phyloP scores from a whole-genome alignment of 2,888 invertebrate species.

The Cheilosia grossa region DNA sequence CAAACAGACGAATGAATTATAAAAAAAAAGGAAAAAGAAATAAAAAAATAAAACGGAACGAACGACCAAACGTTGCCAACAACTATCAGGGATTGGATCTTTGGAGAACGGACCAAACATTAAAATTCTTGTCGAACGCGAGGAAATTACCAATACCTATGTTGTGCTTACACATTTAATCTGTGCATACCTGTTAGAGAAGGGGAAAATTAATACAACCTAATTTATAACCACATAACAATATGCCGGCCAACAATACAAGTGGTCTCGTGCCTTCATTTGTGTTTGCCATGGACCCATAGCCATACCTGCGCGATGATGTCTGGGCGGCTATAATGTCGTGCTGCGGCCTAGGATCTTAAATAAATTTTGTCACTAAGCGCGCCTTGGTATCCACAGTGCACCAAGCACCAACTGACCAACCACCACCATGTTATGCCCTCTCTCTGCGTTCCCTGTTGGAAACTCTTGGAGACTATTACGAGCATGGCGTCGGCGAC shows the following conservation, averaged over 20 bases:
- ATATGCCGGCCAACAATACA: constrained; percentile 64
- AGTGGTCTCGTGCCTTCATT: constrained; percentile 67
- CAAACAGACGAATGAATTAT: constrained; percentile 68
- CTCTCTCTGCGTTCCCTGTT: constrained; percentile 22
- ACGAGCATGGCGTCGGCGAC: constrained; percentile 37
- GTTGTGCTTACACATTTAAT: constrained; percentile 66
- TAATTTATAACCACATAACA: constrained; percentile 68
- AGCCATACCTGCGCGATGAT: constrained; percentile 63
- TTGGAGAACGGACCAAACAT: constrained; percentile 58
- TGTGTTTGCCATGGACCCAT: constrained; percentile 44
- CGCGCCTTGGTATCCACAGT: constrained; percentile 48
- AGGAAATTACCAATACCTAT: constrained; percentile 65
- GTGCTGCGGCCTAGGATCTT: constrained; percentile 60
- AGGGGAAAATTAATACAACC: constrained; percentile 60
- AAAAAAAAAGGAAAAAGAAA: constrained; percentile 39
- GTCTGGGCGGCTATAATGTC: constrained; percentile 57
- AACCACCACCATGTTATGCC: neutral
- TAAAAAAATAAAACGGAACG: neutral
- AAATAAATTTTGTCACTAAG: constrained; percentile 67
- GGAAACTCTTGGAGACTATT: constrained; percentile 43
- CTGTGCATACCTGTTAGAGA: constrained; percentile 64
- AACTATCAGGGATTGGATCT: constrained; percentile 55
- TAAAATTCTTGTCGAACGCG: constrained; percentile 69
- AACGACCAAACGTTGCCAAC: constrained; percentile 35
- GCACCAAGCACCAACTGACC: neutral